A percentile compares a stretch with the other conserved stretches of the same genome.
phyloP scores from a whole-genome alignment of 2,113 vertebrate species.

The Merops nubicus region DNA sequence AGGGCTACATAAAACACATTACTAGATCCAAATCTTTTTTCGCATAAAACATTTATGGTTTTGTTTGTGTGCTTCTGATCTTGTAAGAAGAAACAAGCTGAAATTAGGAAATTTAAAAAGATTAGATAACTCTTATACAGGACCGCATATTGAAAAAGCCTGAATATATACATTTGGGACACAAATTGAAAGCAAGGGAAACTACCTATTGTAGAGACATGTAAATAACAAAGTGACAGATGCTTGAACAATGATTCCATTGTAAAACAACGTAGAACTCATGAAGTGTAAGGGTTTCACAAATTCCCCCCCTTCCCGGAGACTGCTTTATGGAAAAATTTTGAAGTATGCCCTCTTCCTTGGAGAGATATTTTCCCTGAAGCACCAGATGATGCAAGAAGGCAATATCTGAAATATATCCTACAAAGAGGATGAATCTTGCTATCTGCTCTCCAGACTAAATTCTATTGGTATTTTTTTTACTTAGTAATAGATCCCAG shows the following conservation, averaged over 20 bases:
- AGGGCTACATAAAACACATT: neutral
- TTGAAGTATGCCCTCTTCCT: neutral
- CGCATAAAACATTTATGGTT: neutral
- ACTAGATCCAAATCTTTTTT: neutral
- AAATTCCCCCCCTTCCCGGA: neutral
- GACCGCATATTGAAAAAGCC: neutral
- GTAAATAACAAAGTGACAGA: neutral
- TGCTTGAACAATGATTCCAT: neutral
- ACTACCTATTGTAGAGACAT: neutral
- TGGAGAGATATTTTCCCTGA: neutral
- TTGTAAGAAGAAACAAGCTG: neutral
- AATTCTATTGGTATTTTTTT: neutral
- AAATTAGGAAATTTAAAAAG: neutral
- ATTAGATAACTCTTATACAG: neutral
- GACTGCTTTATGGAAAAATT: neutral
- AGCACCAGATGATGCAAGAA: neutral
- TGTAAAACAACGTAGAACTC: neutral
- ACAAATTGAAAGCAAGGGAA: constrained; percentile 12
- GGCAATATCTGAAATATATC: neutral
- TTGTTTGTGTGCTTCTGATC: neutral
- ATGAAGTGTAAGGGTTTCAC: neutral
- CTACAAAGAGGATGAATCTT: neutral
- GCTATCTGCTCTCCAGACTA: neutral
- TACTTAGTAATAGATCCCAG: neutral
- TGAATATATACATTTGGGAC: neutral